Conservation (phyloP, 2,797 vertebrate species). For the Cossypha caffra region DNA sequence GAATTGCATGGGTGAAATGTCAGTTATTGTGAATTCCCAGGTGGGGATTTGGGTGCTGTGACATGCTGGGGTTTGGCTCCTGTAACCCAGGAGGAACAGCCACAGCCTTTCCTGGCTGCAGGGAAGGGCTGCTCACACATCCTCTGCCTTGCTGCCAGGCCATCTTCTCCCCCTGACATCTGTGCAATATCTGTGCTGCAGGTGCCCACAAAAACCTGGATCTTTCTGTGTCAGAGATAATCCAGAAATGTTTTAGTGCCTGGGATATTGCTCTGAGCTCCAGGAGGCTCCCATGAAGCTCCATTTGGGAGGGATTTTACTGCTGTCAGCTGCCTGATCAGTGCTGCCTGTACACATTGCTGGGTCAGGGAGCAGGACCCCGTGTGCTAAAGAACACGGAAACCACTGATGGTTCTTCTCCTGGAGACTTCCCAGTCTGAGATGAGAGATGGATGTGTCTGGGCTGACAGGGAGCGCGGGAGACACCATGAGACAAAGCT, state of each 20-base stretch:
- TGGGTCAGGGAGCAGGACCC: not conserved
- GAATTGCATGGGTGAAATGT: not conserved
- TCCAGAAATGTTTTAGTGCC: not conserved
- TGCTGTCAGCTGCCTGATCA: not conserved
- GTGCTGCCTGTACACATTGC: not conserved
- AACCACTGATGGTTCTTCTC: not conserved
- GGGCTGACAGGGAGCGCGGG: not conserved
- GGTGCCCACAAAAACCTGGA: not conserved
- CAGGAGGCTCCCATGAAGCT: not conserved
- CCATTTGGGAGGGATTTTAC: not conserved
- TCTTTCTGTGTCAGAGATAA: not conserved
- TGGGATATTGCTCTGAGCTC: not conserved
- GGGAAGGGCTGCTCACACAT: not conserved
- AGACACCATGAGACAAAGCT: not conserved
- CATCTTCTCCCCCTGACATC: not conserved
- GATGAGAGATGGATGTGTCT: not conserved
- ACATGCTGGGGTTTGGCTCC: not conserved
- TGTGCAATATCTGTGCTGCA: not conserved
- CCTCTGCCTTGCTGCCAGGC: not conserved
- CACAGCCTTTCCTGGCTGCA: not conserved
- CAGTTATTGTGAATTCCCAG: fast-evolving
- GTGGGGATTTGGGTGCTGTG: not conserved
- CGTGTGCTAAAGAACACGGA: not conserved
- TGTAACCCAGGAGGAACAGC: not conserved
- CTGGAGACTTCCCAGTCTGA: not conserved